These are phyloP conservation scores for Rhinophrynus dorsalis DNA, from an alignment of 2,797 vertebrate species.

Conservation along the genomic window DNA sequence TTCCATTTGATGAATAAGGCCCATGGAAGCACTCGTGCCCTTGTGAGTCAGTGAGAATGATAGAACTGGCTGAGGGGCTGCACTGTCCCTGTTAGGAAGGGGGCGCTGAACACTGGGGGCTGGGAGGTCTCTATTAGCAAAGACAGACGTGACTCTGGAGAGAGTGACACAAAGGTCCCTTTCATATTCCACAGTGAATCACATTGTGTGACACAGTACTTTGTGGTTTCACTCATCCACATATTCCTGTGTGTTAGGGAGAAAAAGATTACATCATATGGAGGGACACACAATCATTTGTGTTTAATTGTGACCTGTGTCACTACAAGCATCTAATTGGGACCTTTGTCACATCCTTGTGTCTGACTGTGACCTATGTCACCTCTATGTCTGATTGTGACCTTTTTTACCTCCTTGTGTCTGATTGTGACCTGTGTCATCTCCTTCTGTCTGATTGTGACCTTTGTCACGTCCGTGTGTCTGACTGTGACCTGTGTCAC, in stretches of 20 bases:
- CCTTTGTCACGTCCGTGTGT: slow-evolving; percentile 32
- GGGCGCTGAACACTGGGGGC: neutral
- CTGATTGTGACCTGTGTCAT: no score
- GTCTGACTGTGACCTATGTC: slow-evolving; percentile 20
- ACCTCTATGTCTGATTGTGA: neutral
- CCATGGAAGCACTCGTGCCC: no score
- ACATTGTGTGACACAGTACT: slow-evolving; percentile 16
- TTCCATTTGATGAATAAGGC: no score
- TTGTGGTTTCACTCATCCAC: slow-evolving; percentile 20
- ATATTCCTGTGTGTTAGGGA: slow-evolving; percentile 41
- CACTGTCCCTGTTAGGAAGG: neutral
- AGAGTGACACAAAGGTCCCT: slow-evolving; percentile 34
- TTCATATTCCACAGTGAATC: slow-evolving; percentile 27
- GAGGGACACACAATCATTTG: slow-evolving; percentile 2
- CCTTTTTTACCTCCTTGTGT: neutral
- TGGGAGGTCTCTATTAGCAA: slow-evolving; percentile 2
- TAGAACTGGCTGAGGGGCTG: neutral
- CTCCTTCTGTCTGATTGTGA: no score
- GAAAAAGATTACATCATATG: no score
- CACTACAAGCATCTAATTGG: no score
- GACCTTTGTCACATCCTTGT: no score
- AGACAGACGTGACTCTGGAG: neutral
- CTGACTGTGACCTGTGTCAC: slow-evolving; percentile 12
- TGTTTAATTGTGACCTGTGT: no score
- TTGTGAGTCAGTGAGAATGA: neutral